Evolutionary conservation across 2,113 vertebrate species (phyloP), one percentile per base, ranked within the genome.

Genomic region (Brevimyrus niger): DNA sequence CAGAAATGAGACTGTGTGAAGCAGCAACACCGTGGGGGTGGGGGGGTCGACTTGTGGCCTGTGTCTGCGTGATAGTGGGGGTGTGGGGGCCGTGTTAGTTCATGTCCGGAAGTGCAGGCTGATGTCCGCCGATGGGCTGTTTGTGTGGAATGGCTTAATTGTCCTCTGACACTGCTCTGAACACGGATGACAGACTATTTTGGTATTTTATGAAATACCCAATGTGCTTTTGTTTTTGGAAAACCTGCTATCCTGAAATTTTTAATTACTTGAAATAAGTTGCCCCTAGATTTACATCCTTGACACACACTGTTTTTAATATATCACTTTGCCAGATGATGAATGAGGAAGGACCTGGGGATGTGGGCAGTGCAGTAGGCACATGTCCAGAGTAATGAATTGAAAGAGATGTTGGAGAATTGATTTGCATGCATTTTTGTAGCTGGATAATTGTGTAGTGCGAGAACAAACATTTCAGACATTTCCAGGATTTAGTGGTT

Each of bases 401-500:
- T 92, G 87, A 92, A 89, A 92, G 92, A 95, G 94, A 82, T 93
- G 73, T 76, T 42, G 31, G 15, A 87, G 48, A 21, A 87, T 91
- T 90, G 89, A 91, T 92, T 93, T 93, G 92, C 91, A 46, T 89
- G 92, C 93, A 92, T 93, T 92, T 91, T 91, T 93, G 92, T 92
- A 93, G 92, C 92, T 94, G 95, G 93, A 93, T 94, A 93, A 91
- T 91, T 91, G 91, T 73, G 92, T 92, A 90, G 91, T 92, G 93
- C 94, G 94, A 94, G 93, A 94, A 93, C 91, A 92, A n/a, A 61
- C 46, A 83, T 86, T 23, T 48, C 86, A 83, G 87, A 92, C 92
- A 89, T 92, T 94, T 94, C 93, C 93, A 93, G 38, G 53, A 23
- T 42, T 46, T 19, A 15, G 8, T 48, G 88, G 51, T 85, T 85